phyloP scores from a whole-genome alignment of 2,888 invertebrate genomes.

The Watsonalla cultraria region DNA sequence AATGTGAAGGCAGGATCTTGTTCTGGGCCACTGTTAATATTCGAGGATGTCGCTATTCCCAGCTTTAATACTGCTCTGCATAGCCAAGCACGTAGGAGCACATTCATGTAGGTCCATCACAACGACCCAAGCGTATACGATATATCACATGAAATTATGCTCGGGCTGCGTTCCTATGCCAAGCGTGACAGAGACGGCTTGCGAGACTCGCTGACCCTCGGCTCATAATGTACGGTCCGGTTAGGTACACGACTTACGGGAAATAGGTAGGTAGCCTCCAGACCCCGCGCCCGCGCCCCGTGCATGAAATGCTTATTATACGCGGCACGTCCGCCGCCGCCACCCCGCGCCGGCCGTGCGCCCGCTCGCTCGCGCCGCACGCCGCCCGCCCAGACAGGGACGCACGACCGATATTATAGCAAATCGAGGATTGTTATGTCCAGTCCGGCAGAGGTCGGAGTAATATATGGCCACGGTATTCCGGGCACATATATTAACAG shows the following conservation, averaged over 20 bases:
- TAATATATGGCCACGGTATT: slow-evolving; percentile 80
- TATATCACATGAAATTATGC: slow-evolving; percentile 77
- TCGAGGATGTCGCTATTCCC: slow-evolving; percentile 20
- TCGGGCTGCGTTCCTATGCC: slow-evolving; percentile 51
- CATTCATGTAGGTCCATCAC: slow-evolving; percentile 67
- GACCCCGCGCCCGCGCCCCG: slow-evolving; percentile 70
- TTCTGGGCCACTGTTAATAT: slow-evolving; percentile 11
- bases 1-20: slow-evolving; percentile 10
- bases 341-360: slow-evolving; percentile 55
- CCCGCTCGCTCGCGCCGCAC: slow-evolving; percentile 55
- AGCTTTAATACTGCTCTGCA: slow-evolving; percentile 38
- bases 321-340: slow-evolving; percentile 75
- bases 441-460: slow-evolving; percentile 78
- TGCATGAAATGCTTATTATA: slow-evolving; percentile 82
- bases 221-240: slow-evolving; percentile 79
- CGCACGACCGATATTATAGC: slow-evolving; percentile 75
- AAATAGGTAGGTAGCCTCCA: slow-evolving; percentile 70
- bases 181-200: slow-evolving; percentile 70
- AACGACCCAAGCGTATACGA: slow-evolving; percentile 59
- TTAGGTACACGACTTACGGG: slow-evolving; percentile 79
- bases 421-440: slow-evolving; percentile 80
- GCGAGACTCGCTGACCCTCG: slow-evolving; percentile 73
- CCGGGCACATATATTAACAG: slow-evolving; percentile 79
- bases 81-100: slow-evolving; percentile 39
- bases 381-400: slow-evolving; percentile 57